Conservation (phyloP, 1,140 invertebrate species). For the Ectropis grisescens region DNA sequence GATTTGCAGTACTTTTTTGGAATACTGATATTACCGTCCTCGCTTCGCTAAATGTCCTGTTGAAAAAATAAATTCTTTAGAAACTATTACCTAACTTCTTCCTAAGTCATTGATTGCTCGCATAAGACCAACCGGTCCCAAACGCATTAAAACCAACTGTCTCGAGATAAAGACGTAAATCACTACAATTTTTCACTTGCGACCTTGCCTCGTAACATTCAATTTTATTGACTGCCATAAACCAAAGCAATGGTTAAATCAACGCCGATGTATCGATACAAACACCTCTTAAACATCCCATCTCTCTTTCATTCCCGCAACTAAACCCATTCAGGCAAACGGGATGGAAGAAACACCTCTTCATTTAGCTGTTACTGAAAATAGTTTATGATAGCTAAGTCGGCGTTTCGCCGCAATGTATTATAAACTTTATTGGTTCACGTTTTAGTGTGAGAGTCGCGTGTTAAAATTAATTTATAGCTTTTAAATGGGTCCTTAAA, state of each 20-base stretch:
- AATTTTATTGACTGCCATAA: constrained; percentile 69
- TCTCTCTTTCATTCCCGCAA: constrained; percentile 32
- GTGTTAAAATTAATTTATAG: no score
- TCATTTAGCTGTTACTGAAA: constrained; percentile 53
- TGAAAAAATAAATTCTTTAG: no score
- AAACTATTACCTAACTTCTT: no score
- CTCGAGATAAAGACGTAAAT: constrained; percentile 58
- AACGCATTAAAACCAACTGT: constrained; percentile 22
- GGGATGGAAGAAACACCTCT: constrained; percentile 26
- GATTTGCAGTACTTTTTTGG: no score
- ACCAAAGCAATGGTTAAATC: constrained; percentile 67
- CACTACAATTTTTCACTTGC: constrained; percentile 46
- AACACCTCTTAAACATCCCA: constrained; percentile 59
- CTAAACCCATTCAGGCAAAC: constrained; percentile 14
- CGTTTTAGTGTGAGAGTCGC: no score
- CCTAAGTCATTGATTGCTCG: no score
- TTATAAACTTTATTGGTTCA: constrained; percentile 29
- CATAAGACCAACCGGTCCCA: constrained; percentile 1
- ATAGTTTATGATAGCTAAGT: constrained; percentile 56
- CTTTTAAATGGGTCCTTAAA: constrained; percentile 70
- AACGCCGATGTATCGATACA: constrained; percentile 61
- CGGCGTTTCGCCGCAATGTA: constrained; percentile 12
- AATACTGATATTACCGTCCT: no score
- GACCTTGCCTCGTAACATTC: constrained; percentile 67
- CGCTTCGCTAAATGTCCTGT: no score